Percentiles rank a stretch among this genome's conserved stretches.
phyloP scores from a whole-genome alignment of 2,113 vertebrate species.

The Nerophis lumbriciformis region DNA sequence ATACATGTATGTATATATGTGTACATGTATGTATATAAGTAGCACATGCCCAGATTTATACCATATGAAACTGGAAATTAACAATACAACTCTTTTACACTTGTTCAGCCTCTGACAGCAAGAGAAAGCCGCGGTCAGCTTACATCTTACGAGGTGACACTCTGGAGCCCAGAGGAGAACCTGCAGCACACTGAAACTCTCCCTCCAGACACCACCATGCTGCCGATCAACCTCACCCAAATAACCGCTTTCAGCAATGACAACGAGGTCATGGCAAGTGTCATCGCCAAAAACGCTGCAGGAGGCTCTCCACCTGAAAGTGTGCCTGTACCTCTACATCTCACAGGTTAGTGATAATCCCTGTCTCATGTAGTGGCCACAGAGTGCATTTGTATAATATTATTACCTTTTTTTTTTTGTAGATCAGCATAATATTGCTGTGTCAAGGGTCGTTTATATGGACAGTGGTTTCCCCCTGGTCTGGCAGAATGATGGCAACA shows the following conservation, averaged over 20 bases:
- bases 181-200: slow-evolving; percentile 18
- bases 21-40: too few relatives aligned
- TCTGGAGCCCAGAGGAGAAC: slow-evolving; percentile 45
- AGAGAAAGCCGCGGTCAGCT: slow-evolving; percentile 61
- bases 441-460: slow-evolving; percentile 20
- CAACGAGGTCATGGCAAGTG: slow-evolving; percentile 36
- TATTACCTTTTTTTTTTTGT: slow-evolving; percentile 12
- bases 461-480: slow-evolving; percentile 48
- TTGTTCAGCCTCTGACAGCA: slow-evolving; percentile 52
- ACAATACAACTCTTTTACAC: background rate
- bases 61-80: background rate
- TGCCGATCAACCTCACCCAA: slow-evolving; percentile 50
- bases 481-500: slow-evolving; percentile 51
- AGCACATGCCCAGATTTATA: background rate
- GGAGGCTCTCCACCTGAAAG: slow-evolving; percentile 50
- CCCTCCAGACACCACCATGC: background rate
- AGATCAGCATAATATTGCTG: slow-evolving; percentile 38
- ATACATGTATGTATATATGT: too few relatives aligned
- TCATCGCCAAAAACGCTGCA: slow-evolving; percentile 48
- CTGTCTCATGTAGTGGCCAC: background rate
- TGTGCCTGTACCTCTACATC: slow-evolving; percentile 37
- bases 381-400: background rate
- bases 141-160: slow-evolving; percentile 53
- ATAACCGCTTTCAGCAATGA: slow-evolving; percentile 11
- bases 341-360: slow-evolving; percentile 45